Base-by-base conservation (phyloP, 35 echinoderm and acorn worm genomes). In the Amphiura filiformis region DNA sequence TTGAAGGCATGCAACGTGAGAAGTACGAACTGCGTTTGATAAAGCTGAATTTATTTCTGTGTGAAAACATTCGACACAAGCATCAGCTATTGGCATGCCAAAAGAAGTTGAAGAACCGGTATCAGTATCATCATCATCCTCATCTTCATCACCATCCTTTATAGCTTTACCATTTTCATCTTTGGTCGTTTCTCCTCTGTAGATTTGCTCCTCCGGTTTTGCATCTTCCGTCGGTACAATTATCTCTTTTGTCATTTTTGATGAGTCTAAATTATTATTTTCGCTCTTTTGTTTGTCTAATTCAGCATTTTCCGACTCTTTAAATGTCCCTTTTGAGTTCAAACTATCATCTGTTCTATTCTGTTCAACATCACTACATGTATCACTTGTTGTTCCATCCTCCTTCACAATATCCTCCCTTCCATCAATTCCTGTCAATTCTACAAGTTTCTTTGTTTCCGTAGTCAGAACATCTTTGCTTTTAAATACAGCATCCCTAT, bases 31-130 rank as follows among this genome's bases (percentile, higher is more conserved):
- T 1, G 83, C 31, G 83, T 85, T 85, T 61, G 64, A 36, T 3
- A 85, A 23, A 0, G 83, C 83, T 13, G 83, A 32, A 11, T 61
- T 61, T 31, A 85, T 61, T 1, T 85, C 32, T 61, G 56, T 56
- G 64, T 85, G 49, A 32, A 85, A 56, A 17, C 83, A 85, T 85
- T 85, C 83, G 35, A 70, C 36, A 65, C 83, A 85, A 13, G 83
- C 83, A 39, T 61, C 83, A 0, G 56, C 37, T 18, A 85, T 61
- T n/a, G 61, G 61, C 61, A 70, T 70, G 26, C 61, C 61, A 30
- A 70, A 70, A 18, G 61, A 70, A 26, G 1, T 23, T 13, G 7
- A 2, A 26, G 26, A 11, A 70, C 3, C 26, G 26, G 1, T 23
- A 70, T 70, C 61, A 11, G 2, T 23, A 70, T 70, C 61, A 70